Evolutionary conservation across 2,888 invertebrate species (phyloP).

Genomic region (Amphimallon solstitiale): DNA sequence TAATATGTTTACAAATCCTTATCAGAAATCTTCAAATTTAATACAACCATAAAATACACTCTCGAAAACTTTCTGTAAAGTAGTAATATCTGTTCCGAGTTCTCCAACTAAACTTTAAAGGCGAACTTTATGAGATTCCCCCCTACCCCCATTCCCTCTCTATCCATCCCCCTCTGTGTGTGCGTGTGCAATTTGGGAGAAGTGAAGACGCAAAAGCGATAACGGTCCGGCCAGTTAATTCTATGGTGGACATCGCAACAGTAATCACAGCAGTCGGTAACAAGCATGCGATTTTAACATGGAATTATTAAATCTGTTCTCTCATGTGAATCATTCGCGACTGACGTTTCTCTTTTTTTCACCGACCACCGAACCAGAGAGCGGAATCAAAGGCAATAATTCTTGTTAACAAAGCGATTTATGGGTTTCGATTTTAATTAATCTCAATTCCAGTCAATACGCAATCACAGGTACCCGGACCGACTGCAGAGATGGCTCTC

Average conservation of each 20-base stretch:
- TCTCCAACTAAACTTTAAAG: too few relatives aligned
- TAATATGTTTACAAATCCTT: slow-evolving; percentile 3
- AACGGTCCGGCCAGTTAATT: too few relatives aligned
- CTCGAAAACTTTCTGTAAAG: neutral
- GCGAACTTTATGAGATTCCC: too few relatives aligned
- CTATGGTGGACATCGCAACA: too few relatives aligned
- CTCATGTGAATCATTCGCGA: neutral
- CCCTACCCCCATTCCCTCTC: too few relatives aligned
- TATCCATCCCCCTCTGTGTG: too few relatives aligned
- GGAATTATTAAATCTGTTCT: neutral
- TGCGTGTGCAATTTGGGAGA: too few relatives aligned
- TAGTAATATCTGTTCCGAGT: neutral
- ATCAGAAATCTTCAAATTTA: neutral
- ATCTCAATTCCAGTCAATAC: slow-evolving; percentile 9
- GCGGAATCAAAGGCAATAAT: neutral
- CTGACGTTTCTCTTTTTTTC: neutral
- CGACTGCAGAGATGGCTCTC: neutral
- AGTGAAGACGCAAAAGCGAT: too few relatives aligned
- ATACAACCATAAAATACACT: neutral
- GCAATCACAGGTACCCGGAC: slow-evolving; percentile 12
- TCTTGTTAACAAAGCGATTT: slow-evolving; percentile 17
- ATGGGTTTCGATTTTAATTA: slow-evolving; percentile 16
- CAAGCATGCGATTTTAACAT: too few relatives aligned
- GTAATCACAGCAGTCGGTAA: too few relatives aligned
- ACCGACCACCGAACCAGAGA: neutral